Percentiles rank a stretch among this genome's conserved stretches.
Conservation (phyloP, 53 echinoderm and acorn worm genomes). For the Echinarachnius parma region DNA sequence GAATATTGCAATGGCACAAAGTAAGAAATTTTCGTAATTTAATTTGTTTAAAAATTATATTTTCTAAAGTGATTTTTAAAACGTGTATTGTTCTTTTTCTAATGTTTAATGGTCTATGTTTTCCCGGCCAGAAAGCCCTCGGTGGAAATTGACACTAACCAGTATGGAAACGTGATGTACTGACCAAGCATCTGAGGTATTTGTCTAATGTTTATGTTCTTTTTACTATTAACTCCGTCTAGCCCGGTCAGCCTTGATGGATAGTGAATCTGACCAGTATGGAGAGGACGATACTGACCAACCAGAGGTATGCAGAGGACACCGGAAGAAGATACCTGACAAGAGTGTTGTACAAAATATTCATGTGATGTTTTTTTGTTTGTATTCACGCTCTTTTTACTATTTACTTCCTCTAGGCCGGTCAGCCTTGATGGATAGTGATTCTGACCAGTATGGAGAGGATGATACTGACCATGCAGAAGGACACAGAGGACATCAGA, state of each 20-base stretch:
- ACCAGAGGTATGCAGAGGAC: too few species aligned
- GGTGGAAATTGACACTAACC: constrained; percentile 34
- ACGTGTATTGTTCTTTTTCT: too few species aligned
- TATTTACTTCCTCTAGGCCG: too few species aligned
- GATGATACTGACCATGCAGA: constrained; percentile 26
- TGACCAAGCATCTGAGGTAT: not conserved
- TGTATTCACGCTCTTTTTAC: not conserved
- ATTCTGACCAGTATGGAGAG: constrained; percentile 31
- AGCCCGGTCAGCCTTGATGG: too few species aligned
- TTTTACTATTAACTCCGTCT: not conserved
- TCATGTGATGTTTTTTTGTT: not conserved
- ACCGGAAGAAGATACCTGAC: not conserved
- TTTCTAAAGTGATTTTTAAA: too few species aligned
- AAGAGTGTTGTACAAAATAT: not conserved
- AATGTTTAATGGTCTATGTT: too few species aligned
- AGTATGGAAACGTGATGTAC: constrained; percentile 22
- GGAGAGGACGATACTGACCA: constrained; percentile 32
- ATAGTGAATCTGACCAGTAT: constrained; percentile 35
- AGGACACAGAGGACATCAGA: too few species aligned
- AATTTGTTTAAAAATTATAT: too few species aligned
- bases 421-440: constrained; percentile 47
- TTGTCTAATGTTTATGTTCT: not conserved
- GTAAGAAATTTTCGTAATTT: too few species aligned
- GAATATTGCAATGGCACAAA: too few species aligned
- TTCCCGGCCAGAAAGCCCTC: too few species aligned